Evolutionary conservation across 1,140 invertebrate genomes (phyloP).

Genomic region (Amphibalanus amphitrite): DNA sequence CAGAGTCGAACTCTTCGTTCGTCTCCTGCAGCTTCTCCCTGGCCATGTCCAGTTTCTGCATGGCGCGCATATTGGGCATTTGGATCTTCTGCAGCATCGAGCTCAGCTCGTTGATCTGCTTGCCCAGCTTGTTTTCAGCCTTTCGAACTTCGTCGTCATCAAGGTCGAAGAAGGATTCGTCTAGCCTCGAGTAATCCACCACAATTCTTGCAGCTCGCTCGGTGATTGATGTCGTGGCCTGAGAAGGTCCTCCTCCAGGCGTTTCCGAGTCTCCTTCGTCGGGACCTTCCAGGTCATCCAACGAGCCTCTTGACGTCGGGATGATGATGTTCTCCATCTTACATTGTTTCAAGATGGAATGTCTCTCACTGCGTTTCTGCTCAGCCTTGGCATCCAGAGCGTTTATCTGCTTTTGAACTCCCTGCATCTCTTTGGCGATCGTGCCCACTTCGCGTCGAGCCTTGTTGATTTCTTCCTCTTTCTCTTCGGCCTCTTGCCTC

Average conservation of each 20-base stretch:
- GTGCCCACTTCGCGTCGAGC: conserved; percentile 64
- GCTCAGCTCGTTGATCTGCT: conserved; percentile 66
- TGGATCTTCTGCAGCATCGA: conserved; percentile 77
- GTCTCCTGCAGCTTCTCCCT: conserved; percentile 87
- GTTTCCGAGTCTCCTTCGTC: conserved; percentile 22
- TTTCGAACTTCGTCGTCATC: conserved; percentile 83
- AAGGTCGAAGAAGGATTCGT: conserved; percentile 66
- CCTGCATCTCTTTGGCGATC: conserved; percentile 80
- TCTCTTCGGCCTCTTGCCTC: conserved; percentile 65
- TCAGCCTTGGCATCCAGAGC: conserved; percentile 75
- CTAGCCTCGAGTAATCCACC: conserved; percentile 65
- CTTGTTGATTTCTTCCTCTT: conserved; percentile 39
- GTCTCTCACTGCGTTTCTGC: conserved; percentile 68
- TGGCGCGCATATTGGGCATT: conserved; percentile 79
- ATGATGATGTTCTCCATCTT: conserved; percentile 92
- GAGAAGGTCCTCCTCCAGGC: conserved; percentile 13
- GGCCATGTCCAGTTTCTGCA: conserved; percentile 83
- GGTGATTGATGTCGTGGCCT: conserved; percentile 35
- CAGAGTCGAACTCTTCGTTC: conserved; percentile 91
- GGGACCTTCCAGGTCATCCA: conserved; percentile 74
- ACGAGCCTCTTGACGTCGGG: conserved; percentile 68
- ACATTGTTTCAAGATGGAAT: conserved; percentile 81
- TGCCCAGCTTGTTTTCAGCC: conserved; percentile 58
- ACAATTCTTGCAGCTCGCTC: conserved; percentile 58
- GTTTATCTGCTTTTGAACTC: conserved; percentile 66